These are phyloP conservation scores for Setipinna tenuifilis DNA, from an alignment of 2,797 vertebrate genomes.

Conservation along the genomic window DNA sequence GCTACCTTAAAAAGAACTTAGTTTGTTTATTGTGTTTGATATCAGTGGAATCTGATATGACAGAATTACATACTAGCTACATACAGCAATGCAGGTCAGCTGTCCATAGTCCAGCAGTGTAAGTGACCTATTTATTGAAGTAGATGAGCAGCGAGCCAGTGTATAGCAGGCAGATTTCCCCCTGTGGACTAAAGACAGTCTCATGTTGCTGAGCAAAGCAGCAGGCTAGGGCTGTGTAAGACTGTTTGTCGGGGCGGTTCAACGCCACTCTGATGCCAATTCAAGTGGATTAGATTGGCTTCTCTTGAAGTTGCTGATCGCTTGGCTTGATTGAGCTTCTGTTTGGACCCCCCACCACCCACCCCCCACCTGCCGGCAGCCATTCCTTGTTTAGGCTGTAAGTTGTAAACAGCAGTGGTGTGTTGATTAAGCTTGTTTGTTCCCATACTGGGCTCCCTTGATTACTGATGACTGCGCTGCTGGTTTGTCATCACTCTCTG, in stretches of 20 bases:
- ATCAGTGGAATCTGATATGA: neutral
- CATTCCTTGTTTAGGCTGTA: neutral
- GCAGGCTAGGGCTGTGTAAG: neutral
- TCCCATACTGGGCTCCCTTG: neutral
- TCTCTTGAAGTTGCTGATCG: slow-evolving; percentile 18
- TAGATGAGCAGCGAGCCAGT: neutral
- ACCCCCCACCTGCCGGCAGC: neutral
- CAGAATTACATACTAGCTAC: neutral
- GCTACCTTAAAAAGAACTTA: neutral
- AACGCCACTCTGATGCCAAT: neutral
- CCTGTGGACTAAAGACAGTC: neutral
- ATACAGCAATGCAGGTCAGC: slow-evolving; percentile 9
- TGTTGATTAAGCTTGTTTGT: slow-evolving; percentile 30
- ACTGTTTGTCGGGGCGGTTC: neutral
- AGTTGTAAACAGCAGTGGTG: slow-evolving; percentile 11
- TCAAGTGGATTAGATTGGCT: slow-evolving; percentile 24
- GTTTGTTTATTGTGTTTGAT: neutral
- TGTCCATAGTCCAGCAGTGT: neutral
- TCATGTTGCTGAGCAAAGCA: slow-evolving; percentile 7
- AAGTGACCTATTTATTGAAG: slow-evolving; percentile 22
- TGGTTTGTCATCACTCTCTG: neutral
- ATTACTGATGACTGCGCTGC: neutral
- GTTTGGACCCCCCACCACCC: neutral
- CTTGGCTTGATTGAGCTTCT: slow-evolving; percentile 15
- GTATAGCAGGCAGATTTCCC: neutral